Evolutionary conservation across 2,888 invertebrate genomes (phyloP).

Genomic region (Barypeithes pellucidus): DNA sequence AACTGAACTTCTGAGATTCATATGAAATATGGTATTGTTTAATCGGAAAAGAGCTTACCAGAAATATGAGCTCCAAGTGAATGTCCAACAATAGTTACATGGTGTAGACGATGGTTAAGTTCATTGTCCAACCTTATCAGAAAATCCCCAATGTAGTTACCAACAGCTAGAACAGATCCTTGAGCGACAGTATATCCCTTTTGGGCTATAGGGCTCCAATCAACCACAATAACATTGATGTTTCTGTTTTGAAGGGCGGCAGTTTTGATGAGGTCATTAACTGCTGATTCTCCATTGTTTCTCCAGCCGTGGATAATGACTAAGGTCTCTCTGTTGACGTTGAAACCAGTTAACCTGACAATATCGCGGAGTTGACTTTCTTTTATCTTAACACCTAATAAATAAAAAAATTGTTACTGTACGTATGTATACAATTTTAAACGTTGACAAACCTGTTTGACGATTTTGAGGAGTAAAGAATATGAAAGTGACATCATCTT

Average conservation of each 20-base stretch:
- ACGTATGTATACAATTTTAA: too few species aligned
- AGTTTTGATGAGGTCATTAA: constrained; percentile 59
- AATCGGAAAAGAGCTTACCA: constrained; percentile 56
- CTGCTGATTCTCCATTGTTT: constrained; percentile 58
- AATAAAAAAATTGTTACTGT: not conserved
- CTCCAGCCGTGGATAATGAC: constrained; percentile 65
- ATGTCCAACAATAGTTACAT: constrained; percentile 55
- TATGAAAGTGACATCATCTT: constrained; percentile 59
- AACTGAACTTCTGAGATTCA: too few species aligned
- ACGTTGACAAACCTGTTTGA: constrained; percentile 15
- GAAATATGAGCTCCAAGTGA: constrained; percentile 65
- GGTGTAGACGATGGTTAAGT: constrained; percentile 35
- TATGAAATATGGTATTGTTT: too few species aligned
- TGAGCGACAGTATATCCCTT: constrained; percentile 55
- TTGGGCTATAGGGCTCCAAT: constrained; percentile 61
- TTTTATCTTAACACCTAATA: constrained; percentile 44
- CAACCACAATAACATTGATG: constrained; percentile 65
- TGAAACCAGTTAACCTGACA: constrained; percentile 54
- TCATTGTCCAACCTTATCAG: constrained; percentile 41
- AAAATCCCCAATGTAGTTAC: constrained; percentile 60
- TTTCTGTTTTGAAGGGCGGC: constrained; percentile 59
- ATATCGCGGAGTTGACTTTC: constrained; percentile 46
- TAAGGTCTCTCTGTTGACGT: constrained; percentile 57
- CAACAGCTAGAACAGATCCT: constrained; percentile 58
- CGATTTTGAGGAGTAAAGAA: constrained; percentile 59